Conservation (phyloP, 1,140 invertebrate genomes). For the Octopus sinensis region DNA sequence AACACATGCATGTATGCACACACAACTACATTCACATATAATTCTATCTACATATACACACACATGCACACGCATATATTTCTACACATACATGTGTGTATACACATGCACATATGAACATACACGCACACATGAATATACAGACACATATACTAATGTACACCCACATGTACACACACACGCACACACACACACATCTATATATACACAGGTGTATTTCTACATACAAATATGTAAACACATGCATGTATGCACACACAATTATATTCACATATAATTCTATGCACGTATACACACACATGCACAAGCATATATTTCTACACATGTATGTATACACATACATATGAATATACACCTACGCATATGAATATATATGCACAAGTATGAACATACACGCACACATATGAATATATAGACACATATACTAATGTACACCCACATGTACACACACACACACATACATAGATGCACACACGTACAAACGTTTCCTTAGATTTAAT, state of each 20-base stretch:
- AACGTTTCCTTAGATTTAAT: neutral
- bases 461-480: neutral
- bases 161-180: neutral
- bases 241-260: neutral
- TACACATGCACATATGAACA: neutral
- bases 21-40: too few species aligned
- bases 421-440: neutral
- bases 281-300: neutral
- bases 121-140: neutral
- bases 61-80: too few species aligned
- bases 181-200: neutral
- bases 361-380: neutral
- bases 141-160: neutral
- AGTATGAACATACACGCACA: neutral
- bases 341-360: neutral
- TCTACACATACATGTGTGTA: neutral
- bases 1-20: too few species aligned
- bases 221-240: too few species aligned
- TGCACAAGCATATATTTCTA: neutral
- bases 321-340: neutral
- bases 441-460: neutral
- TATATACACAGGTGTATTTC: too few species aligned
- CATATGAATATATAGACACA: neutral
- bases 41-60: too few species aligned
- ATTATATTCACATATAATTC: neutral